Percentiles rank a stretch among this genome's conserved stretches.
Evolutionary conservation across 2,888 invertebrate genomes (phyloP).

Genomic region (Tetragonisca angustula): DNA sequence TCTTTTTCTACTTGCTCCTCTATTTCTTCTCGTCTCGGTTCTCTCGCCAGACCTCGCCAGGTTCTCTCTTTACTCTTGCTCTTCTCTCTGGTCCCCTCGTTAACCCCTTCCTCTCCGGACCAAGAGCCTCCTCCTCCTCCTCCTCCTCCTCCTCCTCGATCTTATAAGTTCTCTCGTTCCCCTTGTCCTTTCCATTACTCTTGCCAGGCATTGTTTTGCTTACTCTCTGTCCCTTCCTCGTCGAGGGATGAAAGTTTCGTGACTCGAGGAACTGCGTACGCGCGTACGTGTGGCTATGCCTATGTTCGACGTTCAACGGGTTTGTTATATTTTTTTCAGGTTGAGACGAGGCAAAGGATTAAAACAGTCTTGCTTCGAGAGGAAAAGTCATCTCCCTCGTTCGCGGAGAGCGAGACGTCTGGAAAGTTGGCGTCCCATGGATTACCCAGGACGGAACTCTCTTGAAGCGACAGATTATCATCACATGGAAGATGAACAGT

Average conservation of each 20-base stretch:
- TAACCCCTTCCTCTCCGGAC: slow-evolving; percentile 7
- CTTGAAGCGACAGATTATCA: not conserved
- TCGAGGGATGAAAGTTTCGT: not conserved
- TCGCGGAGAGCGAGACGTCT: not conserved
- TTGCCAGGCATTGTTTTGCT: not conserved
- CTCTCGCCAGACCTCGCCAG: slow-evolving; percentile 4
- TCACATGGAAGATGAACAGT: not conserved
- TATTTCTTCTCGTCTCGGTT: slow-evolving; percentile 16
- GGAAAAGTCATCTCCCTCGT: not conserved
- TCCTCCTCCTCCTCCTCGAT: not conserved
- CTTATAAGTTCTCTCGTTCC: not conserved
- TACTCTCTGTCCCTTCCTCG: too few relatives aligned
- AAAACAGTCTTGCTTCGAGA: not conserved
- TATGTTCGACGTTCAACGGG: not conserved
- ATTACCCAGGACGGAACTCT: not conserved
- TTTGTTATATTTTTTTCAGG: not conserved
- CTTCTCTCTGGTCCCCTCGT: slow-evolving; percentile 6
- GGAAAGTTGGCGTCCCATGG: slow-evolving; percentile 7
- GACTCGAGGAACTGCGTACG: not conserved
- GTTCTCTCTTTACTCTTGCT: not conserved
- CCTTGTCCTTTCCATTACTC: not conserved
- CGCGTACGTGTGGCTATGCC: not conserved
- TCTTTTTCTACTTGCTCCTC: not conserved
- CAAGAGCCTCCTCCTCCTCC: not conserved
- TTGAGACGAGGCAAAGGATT: not conserved